A percentile compares a stretch with the other conserved stretches of the same genome.
phyloP scores from a whole-genome alignment of 2,888 invertebrate genomes.

The Octonoba sinensis region DNA sequence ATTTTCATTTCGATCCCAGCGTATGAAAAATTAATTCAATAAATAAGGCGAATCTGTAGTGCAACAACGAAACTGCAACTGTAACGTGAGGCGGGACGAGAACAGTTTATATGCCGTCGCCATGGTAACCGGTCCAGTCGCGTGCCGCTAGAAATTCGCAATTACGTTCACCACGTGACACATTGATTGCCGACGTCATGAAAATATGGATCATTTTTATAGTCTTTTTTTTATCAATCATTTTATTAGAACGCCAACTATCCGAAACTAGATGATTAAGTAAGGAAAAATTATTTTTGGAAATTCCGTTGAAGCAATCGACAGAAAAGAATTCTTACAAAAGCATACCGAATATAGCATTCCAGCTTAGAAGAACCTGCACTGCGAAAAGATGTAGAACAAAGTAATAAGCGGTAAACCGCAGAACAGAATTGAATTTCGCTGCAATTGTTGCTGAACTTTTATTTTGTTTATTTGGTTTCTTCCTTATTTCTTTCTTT shows the following conservation, averaged over 20 bases:
- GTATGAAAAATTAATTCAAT: conserved; percentile 35
- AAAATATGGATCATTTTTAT: conserved; percentile 50
- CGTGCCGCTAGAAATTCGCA: conserved; percentile 50
- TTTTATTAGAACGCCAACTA: conserved; percentile 4
- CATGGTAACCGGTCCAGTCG: conserved; percentile 39
- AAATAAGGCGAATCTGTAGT: conserved; percentile 23
- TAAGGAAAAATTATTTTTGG: too few species aligned
- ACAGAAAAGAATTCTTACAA: too few species aligned
- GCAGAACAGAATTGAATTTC: too few species aligned
- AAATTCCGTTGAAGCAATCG: too few species aligned
- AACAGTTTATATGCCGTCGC: conserved; percentile 38
- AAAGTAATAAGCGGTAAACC: too few species aligned
- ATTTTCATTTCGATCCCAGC: background rate
- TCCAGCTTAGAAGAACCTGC: too few species aligned
- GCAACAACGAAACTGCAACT: conserved; percentile 20
- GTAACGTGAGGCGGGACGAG: conserved; percentile 30
- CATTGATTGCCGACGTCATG: conserved; percentile 57
- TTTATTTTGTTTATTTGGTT: too few species aligned
- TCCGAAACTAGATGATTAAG: too few species aligned
- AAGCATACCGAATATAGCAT: too few species aligned
- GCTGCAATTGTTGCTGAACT: too few species aligned
- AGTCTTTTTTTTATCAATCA: conserved; percentile 3
- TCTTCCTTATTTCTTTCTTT: too few species aligned
- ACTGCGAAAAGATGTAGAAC: too few species aligned
- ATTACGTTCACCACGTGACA: conserved; percentile 51